phyloP scores from a whole-genome alignment of 2,113 vertebrate species.

The Brachyistius frenatus region DNA sequence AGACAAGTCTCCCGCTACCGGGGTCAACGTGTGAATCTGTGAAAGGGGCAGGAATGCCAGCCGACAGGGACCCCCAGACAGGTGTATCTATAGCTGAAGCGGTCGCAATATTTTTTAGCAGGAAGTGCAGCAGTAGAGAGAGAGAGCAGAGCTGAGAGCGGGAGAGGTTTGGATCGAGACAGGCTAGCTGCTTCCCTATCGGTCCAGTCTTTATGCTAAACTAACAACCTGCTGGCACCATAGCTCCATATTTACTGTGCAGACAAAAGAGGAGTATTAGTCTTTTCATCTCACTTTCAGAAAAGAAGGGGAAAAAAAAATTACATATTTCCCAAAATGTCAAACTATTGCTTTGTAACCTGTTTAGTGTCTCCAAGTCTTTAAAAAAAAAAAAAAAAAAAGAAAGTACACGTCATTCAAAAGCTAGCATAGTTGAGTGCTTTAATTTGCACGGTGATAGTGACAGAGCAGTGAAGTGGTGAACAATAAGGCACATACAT shows the following conservation, averaged over 20 bases:
- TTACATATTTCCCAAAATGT: not conserved
- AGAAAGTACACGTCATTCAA: not conserved
- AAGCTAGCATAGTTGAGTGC: not conserved
- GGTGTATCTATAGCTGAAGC: not conserved
- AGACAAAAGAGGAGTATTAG: not conserved
- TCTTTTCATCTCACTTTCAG: not conserved
- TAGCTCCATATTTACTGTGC: not conserved
- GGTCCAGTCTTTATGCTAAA: not conserved
- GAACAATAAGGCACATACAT: conserved; percentile 34
- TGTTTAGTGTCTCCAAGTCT: not conserved
- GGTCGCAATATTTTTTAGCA: not conserved
- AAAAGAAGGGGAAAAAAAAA: not conserved
- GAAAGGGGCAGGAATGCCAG: conserved; percentile 26
- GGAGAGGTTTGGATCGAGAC: not conserved
- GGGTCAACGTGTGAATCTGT: conserved; percentile 52
- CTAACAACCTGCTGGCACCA: not conserved
- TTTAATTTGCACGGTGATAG: conserved; percentile 11
- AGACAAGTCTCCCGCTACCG: conserved; percentile 39
- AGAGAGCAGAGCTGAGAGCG: not conserved
- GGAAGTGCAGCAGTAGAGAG: not conserved
- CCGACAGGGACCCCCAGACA: not conserved
- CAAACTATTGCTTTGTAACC: too few relatives aligned
- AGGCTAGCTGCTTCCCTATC: not conserved
- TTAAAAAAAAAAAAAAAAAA: not conserved
- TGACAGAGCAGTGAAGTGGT: conserved; percentile 20